Evolutionary conservation across 2,797 vertebrate species (phyloP), one percentile per base, ranked within the genome.

Genomic region (Arnoldichthys spilopterus): DNA sequence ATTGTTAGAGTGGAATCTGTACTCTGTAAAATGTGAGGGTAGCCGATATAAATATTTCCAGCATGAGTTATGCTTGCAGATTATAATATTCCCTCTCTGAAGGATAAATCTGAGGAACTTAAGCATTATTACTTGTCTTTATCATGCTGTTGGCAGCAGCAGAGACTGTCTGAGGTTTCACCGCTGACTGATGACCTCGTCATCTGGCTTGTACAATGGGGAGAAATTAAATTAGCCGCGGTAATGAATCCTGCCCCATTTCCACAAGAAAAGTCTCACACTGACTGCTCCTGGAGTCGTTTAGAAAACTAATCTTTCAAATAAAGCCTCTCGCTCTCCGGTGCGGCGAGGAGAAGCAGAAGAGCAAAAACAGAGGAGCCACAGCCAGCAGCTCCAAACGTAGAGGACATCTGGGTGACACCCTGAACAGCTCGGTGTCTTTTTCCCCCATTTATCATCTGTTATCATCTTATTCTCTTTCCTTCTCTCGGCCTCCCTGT

Each of bases 201-300:
- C 90, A 89, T 90, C 87, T 86, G 86, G 64, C 90, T 91, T 91
- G 87, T 90, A 91, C 90, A 91, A 91, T 90, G 88, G 89, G 89
- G 89, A 90, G 89, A 92, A 92, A 93, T 93, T 89, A 90, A 93
- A 94, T 92, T 91, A 93, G 90, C 86, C 82, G 85, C 87, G 88
- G 89, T 91, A 92, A 94, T 93, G 90, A 92, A 92, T 88, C 86
- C 85, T 83, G 84, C 86, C 87, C 88, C 88, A 83, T 91, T 91
- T 90, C 87, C 86, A 87, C 86, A 88, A 84, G 82, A 62, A 74
- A 89, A 86, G 86, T 79, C 77, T 56, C 40, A 62, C 59, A 62
- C 87, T 86, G 89, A 91, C 92, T 91, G 89, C 90, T 89, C 87
- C 80, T 63, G 58, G 62, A 91, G 89, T 91, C 88, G 74, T 91